Conservation (phyloP, 2,113 vertebrate species). For the Conger conger region DNA sequence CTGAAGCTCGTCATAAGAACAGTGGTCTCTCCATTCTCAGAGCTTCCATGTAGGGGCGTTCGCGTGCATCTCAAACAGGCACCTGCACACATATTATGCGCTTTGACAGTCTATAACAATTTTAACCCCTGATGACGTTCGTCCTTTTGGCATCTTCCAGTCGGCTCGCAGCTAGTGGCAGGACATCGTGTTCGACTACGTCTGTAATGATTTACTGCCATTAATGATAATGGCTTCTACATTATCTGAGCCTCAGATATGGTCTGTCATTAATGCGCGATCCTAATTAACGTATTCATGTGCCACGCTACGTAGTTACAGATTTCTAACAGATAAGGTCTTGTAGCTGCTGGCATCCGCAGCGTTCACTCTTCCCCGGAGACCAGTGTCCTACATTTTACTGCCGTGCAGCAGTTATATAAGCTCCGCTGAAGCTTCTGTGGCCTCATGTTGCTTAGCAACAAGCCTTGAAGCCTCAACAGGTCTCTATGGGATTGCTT, state of each 20-base stretch:
- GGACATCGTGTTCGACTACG: not conserved
- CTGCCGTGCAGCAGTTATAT: conserved; percentile 55
- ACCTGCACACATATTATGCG: not conserved
- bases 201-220: not conserved
- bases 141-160: not conserved
- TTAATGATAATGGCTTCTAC: not conserved
- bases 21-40: not conserved
- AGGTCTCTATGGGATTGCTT: conserved; percentile 21
- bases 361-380: not conserved
- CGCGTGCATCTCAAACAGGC: not conserved
- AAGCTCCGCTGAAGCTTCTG: conserved; percentile 38
- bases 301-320: not conserved
- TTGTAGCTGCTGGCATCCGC: not conserved
- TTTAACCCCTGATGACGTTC: not conserved
- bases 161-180: not conserved
- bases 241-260: not conserved
- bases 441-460: conserved; percentile 63
- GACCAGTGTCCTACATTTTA: conserved; percentile 55
- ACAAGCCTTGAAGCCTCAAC: conserved; percentile 53
- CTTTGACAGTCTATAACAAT: not conserved
- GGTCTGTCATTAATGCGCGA: not conserved
- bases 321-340: not conserved
- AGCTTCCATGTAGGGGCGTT: not conserved
- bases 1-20: not conserved
- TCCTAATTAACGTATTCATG: not conserved